Percentiles rank a stretch among this genome's conserved stretches.
Conservation (phyloP, 2,888 invertebrate species). For the Rotaria socialis region DNA sequence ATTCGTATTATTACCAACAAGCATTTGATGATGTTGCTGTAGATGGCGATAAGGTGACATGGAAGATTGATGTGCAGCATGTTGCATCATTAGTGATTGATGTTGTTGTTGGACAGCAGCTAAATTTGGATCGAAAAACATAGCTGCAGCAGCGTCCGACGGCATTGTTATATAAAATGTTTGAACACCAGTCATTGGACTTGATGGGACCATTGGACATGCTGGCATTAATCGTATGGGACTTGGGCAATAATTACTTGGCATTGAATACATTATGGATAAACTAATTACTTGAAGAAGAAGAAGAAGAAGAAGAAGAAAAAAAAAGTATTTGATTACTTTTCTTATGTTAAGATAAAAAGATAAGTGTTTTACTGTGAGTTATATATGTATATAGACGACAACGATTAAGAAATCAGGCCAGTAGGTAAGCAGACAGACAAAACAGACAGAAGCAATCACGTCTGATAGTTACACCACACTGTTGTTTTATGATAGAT, state of each 20-base stretch:
- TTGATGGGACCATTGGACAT: neutral
- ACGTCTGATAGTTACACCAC: constrained; percentile 11
- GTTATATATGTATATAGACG: neutral
- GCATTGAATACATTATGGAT: constrained; percentile 14
- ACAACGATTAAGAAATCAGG: neutral
- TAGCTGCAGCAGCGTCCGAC: constrained; percentile 1
- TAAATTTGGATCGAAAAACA: constrained; percentile 5
- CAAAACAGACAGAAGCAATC: constrained; percentile 18
- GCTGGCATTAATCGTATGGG: constrained; percentile 25
- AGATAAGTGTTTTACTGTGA: neutral
- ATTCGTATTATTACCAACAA: neutral
- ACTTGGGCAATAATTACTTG: constrained; percentile 16
- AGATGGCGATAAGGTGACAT: constrained; percentile 1
- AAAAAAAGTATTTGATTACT: too few species aligned
- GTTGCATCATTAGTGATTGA: neutral
- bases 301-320: too few species aligned
- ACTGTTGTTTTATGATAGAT: neutral
- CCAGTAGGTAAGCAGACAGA: neutral
- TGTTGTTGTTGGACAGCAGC: constrained; percentile 27
- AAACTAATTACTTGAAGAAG: neutral
- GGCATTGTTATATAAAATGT: constrained; percentile 27
- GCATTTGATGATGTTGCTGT: constrained; percentile 6
- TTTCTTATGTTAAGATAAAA: too few species aligned
- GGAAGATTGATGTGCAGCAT: neutral
- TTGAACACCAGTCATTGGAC: constrained; percentile 37